A percentile compares a stretch with the other conserved stretches of the same genome.
Evolutionary conservation across 2,797 vertebrate genomes (phyloP).

Genomic region (Pseudochirops corinnae): DNA sequence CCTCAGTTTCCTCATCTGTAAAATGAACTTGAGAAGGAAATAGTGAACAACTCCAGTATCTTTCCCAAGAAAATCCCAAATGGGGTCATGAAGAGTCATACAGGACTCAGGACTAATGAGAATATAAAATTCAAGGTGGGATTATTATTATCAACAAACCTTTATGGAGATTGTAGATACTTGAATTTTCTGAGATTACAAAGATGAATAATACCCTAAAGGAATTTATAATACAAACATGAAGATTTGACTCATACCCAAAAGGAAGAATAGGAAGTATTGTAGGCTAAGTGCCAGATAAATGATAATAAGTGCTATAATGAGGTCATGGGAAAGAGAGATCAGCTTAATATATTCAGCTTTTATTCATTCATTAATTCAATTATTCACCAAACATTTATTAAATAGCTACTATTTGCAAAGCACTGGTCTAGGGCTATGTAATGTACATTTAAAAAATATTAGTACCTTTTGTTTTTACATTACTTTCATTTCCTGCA

Average conservation of each 20-base stretch:
- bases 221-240: neutral
- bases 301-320: neutral
- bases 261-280: neutral
- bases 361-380: neutral
- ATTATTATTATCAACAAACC: neutral
- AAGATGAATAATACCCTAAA: neutral
- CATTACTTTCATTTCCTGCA: neutral
- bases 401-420: neutral
- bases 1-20: neutral
- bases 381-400: neutral
- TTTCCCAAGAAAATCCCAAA: neutral
- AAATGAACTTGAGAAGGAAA: neutral
- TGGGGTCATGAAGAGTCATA: neutral
- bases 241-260: neutral
- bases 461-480: neutral
- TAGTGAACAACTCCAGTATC: neutral
- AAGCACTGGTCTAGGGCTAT: neutral
- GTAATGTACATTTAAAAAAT: neutral
- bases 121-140: neutral
- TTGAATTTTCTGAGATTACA: neutral
- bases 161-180: neutral
- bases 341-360: neutral
- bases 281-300: neutral
- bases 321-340: neutral
- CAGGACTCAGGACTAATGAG: neutral